These are phyloP conservation scores for Cyclura pinguis DNA, from an alignment of 2,797 vertebrate species.

Conservation along the genomic window DNA sequence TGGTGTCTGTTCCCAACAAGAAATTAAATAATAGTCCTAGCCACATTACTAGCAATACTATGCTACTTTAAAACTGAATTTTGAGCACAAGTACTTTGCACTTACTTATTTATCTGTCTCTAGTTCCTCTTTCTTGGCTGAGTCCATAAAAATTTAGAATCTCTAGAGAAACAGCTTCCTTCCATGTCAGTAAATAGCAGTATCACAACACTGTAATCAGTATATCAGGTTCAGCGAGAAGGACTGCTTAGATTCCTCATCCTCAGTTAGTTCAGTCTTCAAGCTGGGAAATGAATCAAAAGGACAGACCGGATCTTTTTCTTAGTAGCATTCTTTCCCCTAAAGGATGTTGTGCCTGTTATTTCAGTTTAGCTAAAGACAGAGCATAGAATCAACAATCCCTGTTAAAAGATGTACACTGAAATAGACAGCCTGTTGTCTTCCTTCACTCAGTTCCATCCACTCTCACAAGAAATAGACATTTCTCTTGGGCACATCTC, in stretches of 20 bases:
- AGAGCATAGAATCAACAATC: slow-evolving; percentile 3
- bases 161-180: background rate
- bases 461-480: background rate
- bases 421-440: background rate
- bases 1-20: background rate
- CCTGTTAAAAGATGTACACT: background rate
- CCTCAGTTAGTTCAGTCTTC: background rate
- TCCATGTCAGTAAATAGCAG: background rate
- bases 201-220: background rate
- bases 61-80: background rate
- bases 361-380: slow-evolving; percentile 1
- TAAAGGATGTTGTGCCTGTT: background rate
- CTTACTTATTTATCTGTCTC: background rate
- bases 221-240: background rate
- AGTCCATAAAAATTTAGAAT: background rate
- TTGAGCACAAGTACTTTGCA: background rate
- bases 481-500: background rate
- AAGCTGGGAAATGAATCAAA: slow-evolving; percentile 1
- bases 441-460: background rate
- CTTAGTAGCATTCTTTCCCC: background rate
- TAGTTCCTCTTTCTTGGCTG: background rate
- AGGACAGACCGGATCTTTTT: background rate
- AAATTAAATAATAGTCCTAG: background rate
- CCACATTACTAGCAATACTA: background rate
- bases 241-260: background rate